Evolutionary conservation across 1,140 invertebrate species (phyloP).

Genomic region (Drosophila ironensis): DNA sequence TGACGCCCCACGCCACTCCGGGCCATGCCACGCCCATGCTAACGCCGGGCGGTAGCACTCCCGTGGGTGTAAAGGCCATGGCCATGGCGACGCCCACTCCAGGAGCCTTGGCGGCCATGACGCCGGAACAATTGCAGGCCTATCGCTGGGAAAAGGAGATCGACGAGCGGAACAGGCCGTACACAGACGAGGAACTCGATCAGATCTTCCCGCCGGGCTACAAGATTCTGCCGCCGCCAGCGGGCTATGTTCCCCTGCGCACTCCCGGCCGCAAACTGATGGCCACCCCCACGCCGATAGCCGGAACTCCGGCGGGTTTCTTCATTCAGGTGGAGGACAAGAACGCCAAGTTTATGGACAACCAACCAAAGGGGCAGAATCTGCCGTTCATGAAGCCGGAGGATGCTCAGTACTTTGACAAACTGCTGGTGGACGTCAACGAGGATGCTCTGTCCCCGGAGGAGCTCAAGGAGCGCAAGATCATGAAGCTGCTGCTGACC

Average conservation of each 20-base stretch:
- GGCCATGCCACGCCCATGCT: slow-evolving; percentile 84
- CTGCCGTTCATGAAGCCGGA: slow-evolving; percentile 99
- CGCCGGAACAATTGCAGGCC: slow-evolving; percentile 98
- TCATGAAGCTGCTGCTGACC: slow-evolving; percentile 99
- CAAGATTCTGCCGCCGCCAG: slow-evolving; percentile 97
- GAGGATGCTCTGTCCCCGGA: slow-evolving; percentile 97
- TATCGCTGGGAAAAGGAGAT: slow-evolving; percentile 99
- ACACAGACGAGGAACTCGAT: slow-evolving; percentile 98
- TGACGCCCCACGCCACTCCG: slow-evolving; percentile 86
- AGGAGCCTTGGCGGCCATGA: slow-evolving; percentile 97
- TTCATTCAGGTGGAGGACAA: slow-evolving; percentile 95
- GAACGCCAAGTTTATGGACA: slow-evolving; percentile 94
- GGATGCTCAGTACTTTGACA: slow-evolving; percentile 99
- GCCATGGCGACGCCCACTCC: slow-evolving; percentile 98
- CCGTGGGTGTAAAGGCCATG: slow-evolving; percentile 98
- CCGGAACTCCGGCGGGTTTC: slow-evolving; percentile 96
- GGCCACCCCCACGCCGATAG: slow-evolving; percentile 98
- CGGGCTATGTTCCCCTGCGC: slow-evolving; percentile 97
- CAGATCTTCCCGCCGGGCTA: slow-evolving; percentile 98
- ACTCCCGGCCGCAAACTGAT: slow-evolving; percentile 98
- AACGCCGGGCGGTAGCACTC: slow-evolving; percentile 90
- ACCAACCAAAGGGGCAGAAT: slow-evolving; percentile 96
- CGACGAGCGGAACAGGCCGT: slow-evolving; percentile 97
- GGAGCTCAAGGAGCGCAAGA: slow-evolving; percentile 99
- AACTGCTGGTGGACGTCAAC: slow-evolving; percentile 98